Conservation (phyloP, 2,888 invertebrate species). For the Dione vanillae region DNA sequence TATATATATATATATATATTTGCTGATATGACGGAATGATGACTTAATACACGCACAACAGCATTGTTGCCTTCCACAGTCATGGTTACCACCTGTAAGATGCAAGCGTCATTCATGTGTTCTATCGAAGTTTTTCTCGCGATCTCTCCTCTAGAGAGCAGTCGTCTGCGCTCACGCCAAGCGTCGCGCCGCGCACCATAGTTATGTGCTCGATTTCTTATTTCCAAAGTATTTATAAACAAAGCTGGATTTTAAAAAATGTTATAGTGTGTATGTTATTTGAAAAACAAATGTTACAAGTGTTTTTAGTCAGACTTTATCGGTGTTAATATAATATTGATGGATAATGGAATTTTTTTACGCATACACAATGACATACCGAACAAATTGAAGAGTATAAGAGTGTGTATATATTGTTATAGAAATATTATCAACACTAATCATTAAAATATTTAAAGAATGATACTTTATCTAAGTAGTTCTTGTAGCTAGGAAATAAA, state of each 20-base stretch:
- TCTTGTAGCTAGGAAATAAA: constrained; percentile 48
- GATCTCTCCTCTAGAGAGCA: constrained; percentile 81
- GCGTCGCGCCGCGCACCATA: constrained; percentile 53
- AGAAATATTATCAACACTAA: neutral
- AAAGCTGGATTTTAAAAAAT: neutral
- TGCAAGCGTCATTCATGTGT: constrained; percentile 65
- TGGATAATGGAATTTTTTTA: neutral
- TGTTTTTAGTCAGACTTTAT: neutral
- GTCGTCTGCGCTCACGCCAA: constrained; percentile 68
- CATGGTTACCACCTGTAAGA: constrained; percentile 24
- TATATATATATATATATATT: neutral
- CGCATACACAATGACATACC: neutral
- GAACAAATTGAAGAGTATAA: neutral
- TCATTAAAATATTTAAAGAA: neutral
- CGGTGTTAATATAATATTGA: neutral
- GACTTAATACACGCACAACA: constrained; percentile 39
- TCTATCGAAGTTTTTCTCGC: constrained; percentile 78
- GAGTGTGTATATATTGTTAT: neutral
- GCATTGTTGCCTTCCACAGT: constrained; percentile 34
- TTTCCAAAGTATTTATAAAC: constrained; percentile 44
- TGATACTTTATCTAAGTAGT: neutral
- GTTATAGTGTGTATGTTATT: neutral
- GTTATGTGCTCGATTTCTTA: constrained; percentile 52
- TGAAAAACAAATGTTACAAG: neutral
- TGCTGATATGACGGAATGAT: constrained; percentile 30